These are phyloP conservation scores for Blennius ocellaris DNA, from an alignment of 2,113 vertebrate genomes.

Conservation along the genomic window DNA sequence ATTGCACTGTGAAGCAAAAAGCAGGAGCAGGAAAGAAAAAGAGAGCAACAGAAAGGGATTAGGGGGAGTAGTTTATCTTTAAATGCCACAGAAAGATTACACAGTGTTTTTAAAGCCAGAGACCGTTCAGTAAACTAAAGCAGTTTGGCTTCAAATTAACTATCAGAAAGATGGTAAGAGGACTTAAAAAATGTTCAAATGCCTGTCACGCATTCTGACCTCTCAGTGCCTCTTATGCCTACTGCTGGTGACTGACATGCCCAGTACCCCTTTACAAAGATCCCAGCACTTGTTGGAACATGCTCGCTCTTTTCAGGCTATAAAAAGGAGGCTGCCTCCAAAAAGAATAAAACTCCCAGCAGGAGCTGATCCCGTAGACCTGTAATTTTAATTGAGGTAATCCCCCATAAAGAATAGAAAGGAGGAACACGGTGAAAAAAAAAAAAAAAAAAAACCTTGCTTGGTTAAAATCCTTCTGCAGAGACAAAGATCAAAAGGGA, in stretches of 20 bases:
- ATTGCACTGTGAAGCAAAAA: conserved; percentile 75
- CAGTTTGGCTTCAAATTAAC: conserved; percentile 19
- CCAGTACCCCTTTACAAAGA: conserved; percentile 51
- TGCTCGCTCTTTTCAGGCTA: conserved; percentile 55
- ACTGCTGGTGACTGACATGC: conserved; percentile 72
- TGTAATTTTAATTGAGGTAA: conserved; percentile 81
- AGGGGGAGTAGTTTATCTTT: conserved; percentile 13
- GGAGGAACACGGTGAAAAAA: conserved; percentile 14
- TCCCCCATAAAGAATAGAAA: conserved; percentile 69
- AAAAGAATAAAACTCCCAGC: conserved; percentile 73
- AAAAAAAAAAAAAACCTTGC: conserved; percentile 15
- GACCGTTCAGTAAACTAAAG: conserved; percentile 18
- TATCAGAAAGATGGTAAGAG: conserved; percentile 21
- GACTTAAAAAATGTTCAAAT: conserved; percentile 34
- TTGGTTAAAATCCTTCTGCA: conserved; percentile 41
- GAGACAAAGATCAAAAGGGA: conserved; percentile 50
- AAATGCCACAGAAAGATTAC: conserved; percentile 18
- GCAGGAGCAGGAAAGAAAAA: background rate
- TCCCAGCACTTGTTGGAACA: conserved; percentile 67
- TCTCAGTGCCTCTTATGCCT: conserved; percentile 39
- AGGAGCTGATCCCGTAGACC: conserved; percentile 71
- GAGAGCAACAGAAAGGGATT: background rate
- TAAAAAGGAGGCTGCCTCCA: conserved; percentile 64
- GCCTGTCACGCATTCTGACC: conserved; percentile 47
- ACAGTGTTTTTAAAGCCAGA: conserved; percentile 18